Evolutionary conservation across 1,140 invertebrate genomes (phyloP).

Genomic region (Mactra quadrangularis): DNA sequence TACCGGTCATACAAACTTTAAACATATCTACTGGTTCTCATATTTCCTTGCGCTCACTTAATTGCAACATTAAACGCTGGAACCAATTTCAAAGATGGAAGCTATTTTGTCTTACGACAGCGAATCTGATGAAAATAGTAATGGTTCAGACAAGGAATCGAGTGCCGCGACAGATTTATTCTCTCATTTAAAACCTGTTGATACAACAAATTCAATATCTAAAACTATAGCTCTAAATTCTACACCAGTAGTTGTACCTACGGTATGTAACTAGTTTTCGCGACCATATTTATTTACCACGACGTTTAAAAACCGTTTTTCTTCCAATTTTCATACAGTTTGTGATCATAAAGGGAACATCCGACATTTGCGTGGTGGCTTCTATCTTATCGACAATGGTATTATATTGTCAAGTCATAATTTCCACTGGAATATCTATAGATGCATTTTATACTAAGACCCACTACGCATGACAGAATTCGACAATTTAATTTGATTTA

Average conservation of each 20-base stretch:
- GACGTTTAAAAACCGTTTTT: not conserved
- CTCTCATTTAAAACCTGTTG: conserved; percentile 86
- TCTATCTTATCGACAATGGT: no score
- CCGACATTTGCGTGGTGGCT: no score
- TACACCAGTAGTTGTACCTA: conserved; percentile 91
- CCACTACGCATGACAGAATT: no score
- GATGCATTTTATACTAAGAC: no score
- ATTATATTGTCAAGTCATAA: no score
- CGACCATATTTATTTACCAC: not conserved
- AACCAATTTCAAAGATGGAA: conserved; percentile 68
- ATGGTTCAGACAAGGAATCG: conserved; percentile 76
- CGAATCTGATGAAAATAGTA: conserved; percentile 84
- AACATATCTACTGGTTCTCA: no score
- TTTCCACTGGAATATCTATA: no score
- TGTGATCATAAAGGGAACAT: no score
- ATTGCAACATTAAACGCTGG: no score
- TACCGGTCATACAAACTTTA: no score
- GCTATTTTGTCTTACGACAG: conserved; percentile 85
- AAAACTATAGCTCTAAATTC: conserved; percentile 88
- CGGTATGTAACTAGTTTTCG: conserved; percentile 85
- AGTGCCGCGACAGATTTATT: conserved; percentile 83
- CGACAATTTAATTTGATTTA: no score
- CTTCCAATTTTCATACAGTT: not conserved
- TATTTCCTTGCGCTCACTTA: no score
- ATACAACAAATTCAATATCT: conserved; percentile 79